phyloP scores from a whole-genome alignment of 2,113 vertebrate genomes.

The Callocephalon fimbriatum region DNA sequence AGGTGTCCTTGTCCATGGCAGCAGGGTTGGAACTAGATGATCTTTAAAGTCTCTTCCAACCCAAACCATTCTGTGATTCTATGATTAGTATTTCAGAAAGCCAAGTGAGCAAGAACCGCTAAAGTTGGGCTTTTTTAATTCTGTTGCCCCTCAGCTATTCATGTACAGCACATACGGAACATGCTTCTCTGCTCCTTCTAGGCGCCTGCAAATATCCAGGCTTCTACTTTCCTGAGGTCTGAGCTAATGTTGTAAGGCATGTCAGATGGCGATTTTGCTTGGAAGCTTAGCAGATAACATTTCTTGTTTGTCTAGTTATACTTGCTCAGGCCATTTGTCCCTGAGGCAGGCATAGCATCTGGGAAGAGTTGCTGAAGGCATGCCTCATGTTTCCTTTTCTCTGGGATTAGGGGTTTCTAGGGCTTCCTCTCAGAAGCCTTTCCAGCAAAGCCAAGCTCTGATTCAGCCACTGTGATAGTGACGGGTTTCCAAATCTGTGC shows the following conservation, averaged over 20 bases:
- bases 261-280: neutral
- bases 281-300: neutral
- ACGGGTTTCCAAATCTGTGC: neutral
- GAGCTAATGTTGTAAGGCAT: neutral
- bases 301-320: neutral
- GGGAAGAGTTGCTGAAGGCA: neutral
- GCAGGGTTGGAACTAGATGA: neutral
- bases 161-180: rapidly evolving
- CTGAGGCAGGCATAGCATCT: neutral
- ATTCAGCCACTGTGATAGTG: neutral
- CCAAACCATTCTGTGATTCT: neutral
- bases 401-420: neutral
- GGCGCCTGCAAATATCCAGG: neutral
- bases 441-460: neutral
- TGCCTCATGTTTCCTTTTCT: neutral
- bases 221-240: neutral
- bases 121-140: neutral
- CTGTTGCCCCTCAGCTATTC: neutral
- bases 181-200: neutral
- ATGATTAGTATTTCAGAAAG: neutral
- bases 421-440: neutral
- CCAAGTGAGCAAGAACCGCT: neutral
- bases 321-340: neutral
- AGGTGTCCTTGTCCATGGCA: neutral
- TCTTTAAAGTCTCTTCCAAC: neutral